Base-by-base conservation (phyloP, 2,888 invertebrate species). In the Camponotus fellah region DNA sequence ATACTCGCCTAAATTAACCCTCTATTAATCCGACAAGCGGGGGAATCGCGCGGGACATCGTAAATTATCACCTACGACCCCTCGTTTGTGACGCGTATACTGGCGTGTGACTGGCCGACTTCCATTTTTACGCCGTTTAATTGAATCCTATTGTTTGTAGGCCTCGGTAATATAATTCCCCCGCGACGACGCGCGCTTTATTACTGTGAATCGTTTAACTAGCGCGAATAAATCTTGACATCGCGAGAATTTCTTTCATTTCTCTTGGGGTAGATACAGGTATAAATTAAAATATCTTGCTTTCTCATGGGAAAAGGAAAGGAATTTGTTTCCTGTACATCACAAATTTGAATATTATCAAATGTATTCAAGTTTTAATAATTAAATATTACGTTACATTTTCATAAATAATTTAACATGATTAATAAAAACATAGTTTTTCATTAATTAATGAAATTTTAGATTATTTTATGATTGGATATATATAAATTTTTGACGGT, bases 1-100 rank as follows among this genome's bases (percentile, higher is more conserved):
- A 89, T 88, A 87, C 92, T 89, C 91, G 92, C 91, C 90, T 90
- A 92, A 93, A 93, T 94, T 93, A 94, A 93, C 92, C 93, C 92
- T 93, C 92, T 91, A 92, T 93, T 93, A 93, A 94, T 93, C 92
- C 91, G 90, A 91, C 92, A 88, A 91, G 90, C 82, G 89, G 87
- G 88, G 86, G 26, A 26, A 60, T 87, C 81, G 87, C 84, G 62
- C 77, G 89, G 87, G 83, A 83, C 89, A 90, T 87, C 89, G 90
- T 92, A 91, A 93, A 92, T 92, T 92, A 92, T 92, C 90, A 85
- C 87, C 65, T 85, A 65, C 87, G 75, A 86, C 74, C 85, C 80
- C 56, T 74, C 72, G 82, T 65, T 34, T 53, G 87, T 87, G 87
- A 90, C 75, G 58, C 82, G 84, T 66, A 37, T 71, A 60, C 82